A percentile compares a stretch with the other conserved stretches of the same genome.
phyloP scores from a whole-genome alignment of 2,888 invertebrate genomes.

The Dendrolimus houi region DNA sequence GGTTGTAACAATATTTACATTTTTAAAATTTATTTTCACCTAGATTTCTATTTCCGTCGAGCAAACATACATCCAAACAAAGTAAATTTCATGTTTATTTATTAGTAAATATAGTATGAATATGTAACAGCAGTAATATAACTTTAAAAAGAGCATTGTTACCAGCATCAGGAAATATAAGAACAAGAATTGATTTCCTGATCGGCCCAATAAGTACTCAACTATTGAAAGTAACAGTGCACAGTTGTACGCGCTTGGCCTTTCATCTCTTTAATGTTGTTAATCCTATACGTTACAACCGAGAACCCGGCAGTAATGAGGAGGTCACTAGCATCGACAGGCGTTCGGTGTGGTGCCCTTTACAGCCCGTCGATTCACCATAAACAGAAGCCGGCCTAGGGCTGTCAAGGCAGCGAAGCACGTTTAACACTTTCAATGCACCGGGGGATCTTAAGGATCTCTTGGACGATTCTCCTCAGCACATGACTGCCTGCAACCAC shows the following conservation, averaged over 20 bases:
- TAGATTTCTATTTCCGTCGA: no score
- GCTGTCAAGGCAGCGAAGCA: slow-evolving; percentile 7
- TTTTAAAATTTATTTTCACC: no score
- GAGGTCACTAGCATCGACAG: slow-evolving; percentile 40
- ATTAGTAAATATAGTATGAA: no score
- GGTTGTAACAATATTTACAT: no score
- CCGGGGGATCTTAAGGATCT: no score
- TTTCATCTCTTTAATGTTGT: slow-evolving; percentile 42
- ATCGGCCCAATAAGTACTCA: slow-evolving; percentile 37
- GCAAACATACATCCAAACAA: no score
- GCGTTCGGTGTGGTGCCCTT: slow-evolving; percentile 52
- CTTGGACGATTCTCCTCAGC: no score
- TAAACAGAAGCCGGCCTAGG: slow-evolving; percentile 32
- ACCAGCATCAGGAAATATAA: slow-evolving; percentile 31
- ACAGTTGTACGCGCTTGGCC: slow-evolving; percentile 28
- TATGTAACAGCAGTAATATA: neutral
- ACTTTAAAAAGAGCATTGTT: neutral
- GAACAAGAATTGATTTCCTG: slow-evolving; percentile 33
- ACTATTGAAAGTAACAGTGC: slow-evolving; percentile 33
- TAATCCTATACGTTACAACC: slow-evolving; percentile 33
- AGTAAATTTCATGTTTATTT: no score
- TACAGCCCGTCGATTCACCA: slow-evolving; percentile 33
- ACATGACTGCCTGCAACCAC: no score
- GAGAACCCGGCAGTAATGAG: slow-evolving; percentile 54
- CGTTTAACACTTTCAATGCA: neutral